Evolutionary conservation across 2,888 invertebrate species (phyloP).

Genomic region (Tupiocoris notatus): DNA sequence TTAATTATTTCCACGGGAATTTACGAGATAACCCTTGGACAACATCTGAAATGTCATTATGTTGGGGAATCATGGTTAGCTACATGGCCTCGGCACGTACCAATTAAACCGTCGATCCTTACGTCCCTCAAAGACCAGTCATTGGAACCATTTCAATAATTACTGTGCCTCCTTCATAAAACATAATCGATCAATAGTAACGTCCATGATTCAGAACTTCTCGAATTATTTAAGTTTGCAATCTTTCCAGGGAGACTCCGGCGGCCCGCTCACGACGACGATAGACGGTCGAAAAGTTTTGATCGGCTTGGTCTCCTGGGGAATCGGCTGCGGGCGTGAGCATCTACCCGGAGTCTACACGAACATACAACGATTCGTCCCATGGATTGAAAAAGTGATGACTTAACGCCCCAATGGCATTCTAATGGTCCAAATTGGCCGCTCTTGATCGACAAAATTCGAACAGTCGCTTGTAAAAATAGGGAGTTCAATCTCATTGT

Average conservation of each 20-base stretch:
- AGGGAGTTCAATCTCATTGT: not conserved
- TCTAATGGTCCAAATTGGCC: not conserved
- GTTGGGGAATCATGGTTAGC: too few relatives aligned
- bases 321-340: slow-evolving; percentile 86
- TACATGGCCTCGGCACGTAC: too few relatives aligned
- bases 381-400: slow-evolving; percentile 85
- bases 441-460: not conserved
- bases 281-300: slow-evolving; percentile 82
- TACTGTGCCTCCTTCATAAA: too few relatives aligned
- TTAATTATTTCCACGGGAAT: too few relatives aligned
- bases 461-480: not conserved
- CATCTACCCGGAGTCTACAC: slow-evolving; percentile 89
- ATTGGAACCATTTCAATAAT: too few relatives aligned
- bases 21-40: too few relatives aligned
- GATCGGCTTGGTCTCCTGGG: slow-evolving; percentile 88
- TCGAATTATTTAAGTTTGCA: too few relatives aligned
- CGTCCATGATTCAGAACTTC: too few relatives aligned
- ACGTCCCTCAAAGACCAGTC: too few relatives aligned
- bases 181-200: too few relatives aligned
- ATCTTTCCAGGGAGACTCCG: slow-evolving; percentile 64
- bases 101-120: too few relatives aligned
- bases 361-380: slow-evolving; percentile 87
- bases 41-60: too few relatives aligned
- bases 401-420: slow-evolving; percentile 49
- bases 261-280: slow-evolving; percentile 83